Base-by-base conservation (phyloP, 2,797 vertebrate genomes). In the Scomberomorus guttatus region DNA sequence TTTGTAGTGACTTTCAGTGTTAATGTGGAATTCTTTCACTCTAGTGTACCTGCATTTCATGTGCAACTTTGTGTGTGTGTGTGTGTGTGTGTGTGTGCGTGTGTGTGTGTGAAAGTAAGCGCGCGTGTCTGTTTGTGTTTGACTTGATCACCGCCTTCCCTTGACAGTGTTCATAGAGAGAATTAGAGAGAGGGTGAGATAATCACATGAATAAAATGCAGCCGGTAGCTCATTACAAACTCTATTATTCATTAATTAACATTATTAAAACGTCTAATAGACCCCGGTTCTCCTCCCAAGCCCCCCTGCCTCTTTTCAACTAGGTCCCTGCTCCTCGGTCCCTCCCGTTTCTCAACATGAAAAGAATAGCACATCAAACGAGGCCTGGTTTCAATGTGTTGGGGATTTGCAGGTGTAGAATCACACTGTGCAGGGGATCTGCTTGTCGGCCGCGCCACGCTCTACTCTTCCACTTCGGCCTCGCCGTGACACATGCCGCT, bases 341-440 rank as follows among this genome's bases (percentile, higher is more conserved):
- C 93, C 92, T 90, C 88, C 89, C 59, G 85, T 88, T 94, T 76
- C 90, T 81, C 89, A 63, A 95, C 94, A 95, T 96, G 93, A 96
- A 95, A 96, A 95, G 95, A 95, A 94, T 90, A 92, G 90, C 93
- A 95, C 95, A 96, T 96, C 95, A 96, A 95, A 96, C 94, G 91
- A 92, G 91, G 89, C 86, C 92, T 89, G 92, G 88, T 92, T 90
- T 94, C 92, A 93, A 91, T 93, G 93, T 92, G 93, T 95, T 86
- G 86, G 92, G 91, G 92, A 93, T 93, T 93, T 92, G 92, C 94
- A 95, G 95, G 94, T 96, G 94, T 84, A 91, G 90, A 79, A 89
- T 89, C 88, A 69, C 84, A 82, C 89, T 27, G 88, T 32, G 73
- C 88, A 50, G 77, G 91, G 91, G 89, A 94, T 90, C 82, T 34